Conservation (phyloP, 1,140 invertebrate species). For the Ganaspis sp. region DNA sequence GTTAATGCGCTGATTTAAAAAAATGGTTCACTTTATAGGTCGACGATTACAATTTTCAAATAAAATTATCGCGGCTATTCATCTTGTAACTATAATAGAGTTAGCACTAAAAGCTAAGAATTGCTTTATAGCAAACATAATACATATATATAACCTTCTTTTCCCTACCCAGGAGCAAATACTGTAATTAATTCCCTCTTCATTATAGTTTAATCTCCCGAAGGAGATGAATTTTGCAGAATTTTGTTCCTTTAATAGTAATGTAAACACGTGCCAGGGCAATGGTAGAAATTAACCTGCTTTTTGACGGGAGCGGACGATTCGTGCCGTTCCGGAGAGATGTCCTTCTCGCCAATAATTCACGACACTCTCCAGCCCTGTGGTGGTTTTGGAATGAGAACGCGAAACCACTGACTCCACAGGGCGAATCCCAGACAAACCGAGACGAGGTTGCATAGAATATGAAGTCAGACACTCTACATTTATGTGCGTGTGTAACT, state of each 20-base stretch:
- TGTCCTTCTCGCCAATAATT: constrained; percentile 10
- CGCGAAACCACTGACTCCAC: constrained; percentile 19
- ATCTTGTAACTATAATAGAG: too few species aligned
- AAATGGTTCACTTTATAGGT: too few species aligned
- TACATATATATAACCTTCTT: too few species aligned
- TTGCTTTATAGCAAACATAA: too few species aligned
- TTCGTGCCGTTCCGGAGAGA: constrained; percentile 17
- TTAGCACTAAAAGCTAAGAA: too few species aligned
- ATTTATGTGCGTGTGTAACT: too few species aligned
- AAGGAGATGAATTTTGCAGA: background rate
- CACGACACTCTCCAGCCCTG: constrained; percentile 3
- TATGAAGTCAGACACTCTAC: background rate
- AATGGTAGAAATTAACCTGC: constrained; percentile 13
- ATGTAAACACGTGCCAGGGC: background rate
- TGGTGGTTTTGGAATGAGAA: constrained; percentile 15
- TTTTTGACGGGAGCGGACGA: background rate
- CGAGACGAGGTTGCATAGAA: background rate
- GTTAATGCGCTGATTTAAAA: too few species aligned
- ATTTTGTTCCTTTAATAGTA: background rate
- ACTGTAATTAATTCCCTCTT: too few species aligned
- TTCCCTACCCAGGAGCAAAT: too few species aligned
- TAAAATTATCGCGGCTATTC: too few species aligned
- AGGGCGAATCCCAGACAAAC: constrained; percentile 12
- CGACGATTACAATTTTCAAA: too few species aligned
- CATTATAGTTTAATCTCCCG: background rate